Evolutionary conservation across 2,113 vertebrate species (phyloP).

Genomic region (Centrocercus urophasianus): DNA sequence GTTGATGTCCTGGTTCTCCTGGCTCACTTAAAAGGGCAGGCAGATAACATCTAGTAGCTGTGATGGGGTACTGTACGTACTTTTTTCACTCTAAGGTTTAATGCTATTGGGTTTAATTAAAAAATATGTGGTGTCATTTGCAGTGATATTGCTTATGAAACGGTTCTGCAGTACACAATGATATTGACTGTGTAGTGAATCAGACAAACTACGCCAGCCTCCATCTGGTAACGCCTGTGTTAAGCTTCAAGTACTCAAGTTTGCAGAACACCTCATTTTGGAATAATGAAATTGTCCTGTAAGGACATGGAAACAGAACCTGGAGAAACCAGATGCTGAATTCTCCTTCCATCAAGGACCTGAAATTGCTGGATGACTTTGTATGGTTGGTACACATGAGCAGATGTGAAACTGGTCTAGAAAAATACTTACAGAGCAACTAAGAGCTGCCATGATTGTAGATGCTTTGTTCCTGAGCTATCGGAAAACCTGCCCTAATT

Average conservation of each 20-base stretch:
- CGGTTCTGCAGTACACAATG: background rate
- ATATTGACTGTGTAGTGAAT: background rate
- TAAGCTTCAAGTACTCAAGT: background rate
- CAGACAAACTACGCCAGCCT: background rate
- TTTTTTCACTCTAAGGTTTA: slow-evolving; percentile 33
- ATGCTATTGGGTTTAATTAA: slow-evolving; percentile 19
- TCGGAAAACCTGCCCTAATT: background rate
- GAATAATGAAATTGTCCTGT: background rate
- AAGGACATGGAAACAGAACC: background rate
- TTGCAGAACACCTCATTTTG: background rate
- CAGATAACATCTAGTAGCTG: slow-evolving; percentile 52
- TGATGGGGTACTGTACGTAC: slow-evolving; percentile 9
- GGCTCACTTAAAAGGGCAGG: slow-evolving; percentile 37
- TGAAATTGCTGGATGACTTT: background rate
- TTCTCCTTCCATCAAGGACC: background rate
- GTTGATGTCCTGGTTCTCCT: slow-evolving; percentile 33
- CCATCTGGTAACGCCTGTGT: background rate
- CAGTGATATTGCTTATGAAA: background rate
- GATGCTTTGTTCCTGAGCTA: background rate
- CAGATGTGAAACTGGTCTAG: background rate
- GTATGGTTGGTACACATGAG: background rate
- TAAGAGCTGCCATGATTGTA: background rate
- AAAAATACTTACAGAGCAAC: background rate
- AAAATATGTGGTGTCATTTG: slow-evolving; percentile 45
- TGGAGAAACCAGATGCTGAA: background rate